A percentile compares a stretch with the other conserved stretches of the same genome.
Evolutionary conservation across 2,888 invertebrate genomes (phyloP).

Genomic region (Tethea ocularis): DNA sequence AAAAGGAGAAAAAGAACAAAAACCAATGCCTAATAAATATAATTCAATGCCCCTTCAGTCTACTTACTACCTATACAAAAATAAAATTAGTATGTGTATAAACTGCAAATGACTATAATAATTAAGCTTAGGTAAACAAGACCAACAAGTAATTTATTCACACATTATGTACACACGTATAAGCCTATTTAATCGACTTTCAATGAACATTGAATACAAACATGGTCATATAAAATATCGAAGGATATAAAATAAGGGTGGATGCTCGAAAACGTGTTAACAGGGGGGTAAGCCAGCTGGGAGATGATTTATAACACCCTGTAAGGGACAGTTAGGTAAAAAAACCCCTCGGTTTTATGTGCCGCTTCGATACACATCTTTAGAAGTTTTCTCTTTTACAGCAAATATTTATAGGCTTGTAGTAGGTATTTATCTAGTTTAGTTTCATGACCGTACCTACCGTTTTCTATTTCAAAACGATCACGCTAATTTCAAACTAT

Average conservation of each 20-base stretch:
- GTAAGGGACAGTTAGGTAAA: slow-evolving; percentile 43
- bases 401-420: neutral
- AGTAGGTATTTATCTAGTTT: neutral
- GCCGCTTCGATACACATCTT: slow-evolving; percentile 41
- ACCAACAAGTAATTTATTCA: neutral
- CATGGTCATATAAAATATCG: slow-evolving; percentile 13
- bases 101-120: too few species aligned
- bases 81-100: too few species aligned
- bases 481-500: too few species aligned
- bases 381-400: slow-evolving; percentile 30
- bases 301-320: slow-evolving; percentile 50
- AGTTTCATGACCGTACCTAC: neutral
- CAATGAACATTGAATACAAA: slow-evolving; percentile 16
- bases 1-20: too few species aligned
- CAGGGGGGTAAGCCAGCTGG: slow-evolving; percentile 40
- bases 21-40: too few species aligned
- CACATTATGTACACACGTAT: neutral
- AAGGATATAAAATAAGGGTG: slow-evolving; percentile 21
- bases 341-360: slow-evolving; percentile 39
- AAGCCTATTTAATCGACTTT: slow-evolving; percentile 25
- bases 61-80: too few species aligned
- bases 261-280: slow-evolving; percentile 49
- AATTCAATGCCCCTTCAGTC: too few species aligned
- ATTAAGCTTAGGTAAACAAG: too few species aligned
- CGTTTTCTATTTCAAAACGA: neutral